phyloP scores from a whole-genome alignment of 2,113 vertebrate genomes.

The Boleophthalmus pectinirostris region DNA sequence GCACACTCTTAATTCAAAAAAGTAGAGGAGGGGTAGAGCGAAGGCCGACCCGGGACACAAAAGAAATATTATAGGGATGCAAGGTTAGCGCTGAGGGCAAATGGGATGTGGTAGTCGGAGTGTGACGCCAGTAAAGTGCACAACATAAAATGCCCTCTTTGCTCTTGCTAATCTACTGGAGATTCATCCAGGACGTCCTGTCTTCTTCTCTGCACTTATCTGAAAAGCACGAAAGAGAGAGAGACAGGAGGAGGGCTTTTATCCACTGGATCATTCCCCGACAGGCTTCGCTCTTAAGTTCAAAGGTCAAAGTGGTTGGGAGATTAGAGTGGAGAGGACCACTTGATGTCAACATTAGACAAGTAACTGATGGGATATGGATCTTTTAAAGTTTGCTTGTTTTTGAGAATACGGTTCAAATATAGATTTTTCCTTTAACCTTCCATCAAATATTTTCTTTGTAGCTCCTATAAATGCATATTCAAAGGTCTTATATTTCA shows the following conservation, averaged over 20 bases:
- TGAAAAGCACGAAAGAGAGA: constrained; percentile 24
- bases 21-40: constrained; percentile 3
- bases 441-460: no score
- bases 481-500: no score
- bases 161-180: constrained; percentile 40
- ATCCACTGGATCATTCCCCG: constrained; percentile 24
- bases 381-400: not conserved
- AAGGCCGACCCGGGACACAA: constrained; percentile 46
- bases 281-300: constrained; percentile 15
- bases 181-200: constrained; percentile 43
- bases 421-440: no score
- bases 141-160: constrained; percentile 31
- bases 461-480: no score
- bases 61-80: constrained; percentile 27
- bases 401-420: not conserved
- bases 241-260: constrained; percentile 38
- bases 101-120: constrained; percentile 35
- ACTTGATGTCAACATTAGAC: constrained; percentile 26
- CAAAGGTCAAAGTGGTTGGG: constrained; percentile 33
- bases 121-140: constrained; percentile 25
- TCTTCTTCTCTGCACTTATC: constrained; percentile 55
- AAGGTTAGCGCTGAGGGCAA: constrained; percentile 28
- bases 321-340: not conserved
- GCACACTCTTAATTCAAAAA: constrained; percentile 60
- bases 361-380: constrained; percentile 17